Evolutionary conservation across 2,113 vertebrate genomes (phyloP).

Genomic region (Henicopernis longicauda): DNA sequence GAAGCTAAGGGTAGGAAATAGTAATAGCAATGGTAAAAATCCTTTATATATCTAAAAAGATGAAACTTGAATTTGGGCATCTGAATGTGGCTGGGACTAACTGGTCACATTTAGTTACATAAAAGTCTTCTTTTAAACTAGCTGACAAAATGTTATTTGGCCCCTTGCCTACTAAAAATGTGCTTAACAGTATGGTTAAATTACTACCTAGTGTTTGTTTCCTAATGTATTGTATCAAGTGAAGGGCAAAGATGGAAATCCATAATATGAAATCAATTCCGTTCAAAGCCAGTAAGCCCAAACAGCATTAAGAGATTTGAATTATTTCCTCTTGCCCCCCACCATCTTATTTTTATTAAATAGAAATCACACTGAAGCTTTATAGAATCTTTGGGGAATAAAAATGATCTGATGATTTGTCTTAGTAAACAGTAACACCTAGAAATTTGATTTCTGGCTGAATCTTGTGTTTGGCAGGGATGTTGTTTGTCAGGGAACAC

Average conservation of each 20-base stretch:
- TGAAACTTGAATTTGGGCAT: not conserved
- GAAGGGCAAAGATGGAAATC: not conserved
- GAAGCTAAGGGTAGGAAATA: not conserved
- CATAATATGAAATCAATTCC: not conserved
- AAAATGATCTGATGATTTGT: not conserved
- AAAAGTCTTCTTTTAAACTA: not conserved
- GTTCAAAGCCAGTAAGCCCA: not conserved
- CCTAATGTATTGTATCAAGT: not conserved
- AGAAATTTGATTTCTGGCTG: not conserved
- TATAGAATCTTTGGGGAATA: not conserved
- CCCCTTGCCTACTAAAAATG: not conserved
- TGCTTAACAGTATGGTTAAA: not conserved
- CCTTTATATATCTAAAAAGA: not conserved
- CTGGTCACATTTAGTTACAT: not conserved
- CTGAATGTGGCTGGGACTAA: not conserved
- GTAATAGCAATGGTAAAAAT: not conserved
- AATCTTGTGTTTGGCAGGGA: not conserved
- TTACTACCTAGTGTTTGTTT: not conserved
- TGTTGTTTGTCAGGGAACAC: not conserved
- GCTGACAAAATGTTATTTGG: not conserved
- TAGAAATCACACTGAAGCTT: not conserved
- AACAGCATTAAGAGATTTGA: not conserved
- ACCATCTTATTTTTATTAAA: conserved; percentile 24
- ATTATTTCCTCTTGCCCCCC: not conserved
- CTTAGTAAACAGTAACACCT: not conserved